Evolutionary conservation across 2,888 invertebrate species (phyloP), one percentile per base, ranked within the genome.

Genomic region (Drosophila atroscutellata): DNA sequence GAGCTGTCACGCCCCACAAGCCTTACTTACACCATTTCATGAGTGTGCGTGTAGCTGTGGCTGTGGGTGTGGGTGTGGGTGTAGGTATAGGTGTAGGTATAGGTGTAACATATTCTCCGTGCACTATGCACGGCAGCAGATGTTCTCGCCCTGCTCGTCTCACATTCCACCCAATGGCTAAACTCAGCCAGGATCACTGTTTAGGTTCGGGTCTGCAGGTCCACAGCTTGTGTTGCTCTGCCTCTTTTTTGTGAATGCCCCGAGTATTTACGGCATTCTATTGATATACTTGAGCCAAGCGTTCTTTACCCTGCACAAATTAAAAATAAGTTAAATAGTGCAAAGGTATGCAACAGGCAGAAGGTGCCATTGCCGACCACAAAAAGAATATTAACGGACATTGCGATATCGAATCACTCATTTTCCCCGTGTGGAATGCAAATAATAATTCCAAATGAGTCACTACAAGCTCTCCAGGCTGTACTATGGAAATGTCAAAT

Each of bases 181-280:
- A 30, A n/a, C 30, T 30, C 26, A 9, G 11, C n/a, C 55, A 13
- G 39, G 39, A 30, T 59, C 49, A 11, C 18, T 36, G 49, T 32
- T 34, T 39, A 3, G 34, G 61, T 6, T 20, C 18, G 45, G 66
- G 54, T 59, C 64, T 60, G 50, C 55, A 34, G 42, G 42, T 39
- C 58, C 59, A 37, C 61, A 58, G 66, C 62, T 28, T 61, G 49
- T 28, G 51, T 49, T 50, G 32, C 58, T 30, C 30, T 9, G 24
- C 47, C 45, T 54, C 28, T 51, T 32, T 28, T 24, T 54, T 60
- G 49, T 50, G 63, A 69, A 58, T 72, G 82, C 60, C 74, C 78
- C 74, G 88, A 75, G 87, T 85, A 83, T 83, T 83, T 83, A 87
- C 83, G 88, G 70, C 88, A 81, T 80, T 71, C 88, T 80, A 86